These are phyloP conservation scores for Oryzias melastigma DNA, from an alignment of 2,113 vertebrate genomes.

Conservation along the genomic window DNA sequence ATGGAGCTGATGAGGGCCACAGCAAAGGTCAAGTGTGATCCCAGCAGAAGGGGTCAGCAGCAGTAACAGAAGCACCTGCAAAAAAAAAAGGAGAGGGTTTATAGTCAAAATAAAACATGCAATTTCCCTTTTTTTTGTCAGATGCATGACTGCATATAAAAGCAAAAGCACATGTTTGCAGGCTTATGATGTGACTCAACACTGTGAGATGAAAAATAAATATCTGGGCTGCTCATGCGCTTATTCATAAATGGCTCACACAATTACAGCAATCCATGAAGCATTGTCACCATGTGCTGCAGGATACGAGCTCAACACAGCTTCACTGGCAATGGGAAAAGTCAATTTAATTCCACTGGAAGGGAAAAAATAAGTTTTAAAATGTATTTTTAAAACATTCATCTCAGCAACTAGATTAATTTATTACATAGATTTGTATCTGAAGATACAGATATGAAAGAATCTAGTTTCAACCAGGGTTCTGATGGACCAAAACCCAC, in stretches of 20 bases:
- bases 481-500: too few relatives aligned
- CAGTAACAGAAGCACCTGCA: constrained; percentile 38
- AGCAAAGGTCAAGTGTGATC: constrained; percentile 48
- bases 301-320: not conserved
- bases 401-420: constrained; percentile 1
- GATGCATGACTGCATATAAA: not conserved
- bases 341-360: constrained; percentile 9
- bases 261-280: constrained; percentile 15
- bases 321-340: constrained; percentile 15
- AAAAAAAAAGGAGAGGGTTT: not conserved
- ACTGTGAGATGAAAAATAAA: constrained; percentile 13
- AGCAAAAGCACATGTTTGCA: not conserved
- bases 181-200: not conserved
- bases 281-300: constrained; percentile 1
- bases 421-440: not conserved
- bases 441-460: too few relatives aligned
- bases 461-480: too few relatives aligned
- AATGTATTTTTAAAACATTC: constrained; percentile 7
- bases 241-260: constrained; percentile 17
- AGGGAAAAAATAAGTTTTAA: constrained; percentile 12
- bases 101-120: not conserved
- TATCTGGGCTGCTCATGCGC: constrained; percentile 5
- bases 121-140: not conserved
- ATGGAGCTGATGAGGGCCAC: constrained; percentile 23
- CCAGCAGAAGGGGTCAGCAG: constrained; percentile 25